A percentile compares a stretch with the other conserved stretches of the same genome.
phyloP scores from a whole-genome alignment of 1,140 invertebrate species.

The Brachystomella parvula region DNA sequence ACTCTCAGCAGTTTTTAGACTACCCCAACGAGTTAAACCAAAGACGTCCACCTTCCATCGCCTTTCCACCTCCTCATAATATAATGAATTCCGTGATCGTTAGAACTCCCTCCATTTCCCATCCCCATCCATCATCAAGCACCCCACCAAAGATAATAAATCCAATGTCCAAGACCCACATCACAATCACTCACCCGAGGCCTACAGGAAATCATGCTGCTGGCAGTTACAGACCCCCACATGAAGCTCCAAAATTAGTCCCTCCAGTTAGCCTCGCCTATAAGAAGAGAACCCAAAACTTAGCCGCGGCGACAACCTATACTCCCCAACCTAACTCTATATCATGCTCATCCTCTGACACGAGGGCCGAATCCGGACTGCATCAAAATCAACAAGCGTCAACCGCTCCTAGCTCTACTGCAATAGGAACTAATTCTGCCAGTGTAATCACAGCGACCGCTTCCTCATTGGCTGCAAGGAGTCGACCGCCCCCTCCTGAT shows the following conservation, averaged over 20 bases:
- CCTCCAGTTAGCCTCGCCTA: neutral
- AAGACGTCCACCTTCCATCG: neutral
- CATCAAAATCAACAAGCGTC: too few relatives aligned
- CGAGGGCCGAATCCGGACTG: neutral
- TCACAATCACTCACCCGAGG: neutral
- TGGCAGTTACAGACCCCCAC: too few relatives aligned
- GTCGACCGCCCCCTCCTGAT: neutral
- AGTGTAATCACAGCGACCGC: neutral
- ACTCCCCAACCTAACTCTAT: neutral
- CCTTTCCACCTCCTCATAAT: neutral
- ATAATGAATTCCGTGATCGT: neutral
- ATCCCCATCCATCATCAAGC: neutral
- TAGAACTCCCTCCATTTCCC: neutral
- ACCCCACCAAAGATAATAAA: slow-evolving; percentile 1
- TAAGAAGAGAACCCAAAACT: slow-evolving; percentile 7
- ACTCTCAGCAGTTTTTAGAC: neutral
- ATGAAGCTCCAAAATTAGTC: too few relatives aligned
- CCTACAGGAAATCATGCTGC: neutral
- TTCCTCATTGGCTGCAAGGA: neutral
- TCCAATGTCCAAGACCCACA: neutral
- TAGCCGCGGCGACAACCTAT: neutral
- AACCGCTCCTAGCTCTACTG: neutral
- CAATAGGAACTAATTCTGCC: neutral
- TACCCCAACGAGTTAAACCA: neutral
- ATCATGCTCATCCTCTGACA: neutral